Evolutionary conservation across 37 sponge, comb jelly and placozoan species (phyloP).

Genomic region (Petrosia ficiformis): DNA sequence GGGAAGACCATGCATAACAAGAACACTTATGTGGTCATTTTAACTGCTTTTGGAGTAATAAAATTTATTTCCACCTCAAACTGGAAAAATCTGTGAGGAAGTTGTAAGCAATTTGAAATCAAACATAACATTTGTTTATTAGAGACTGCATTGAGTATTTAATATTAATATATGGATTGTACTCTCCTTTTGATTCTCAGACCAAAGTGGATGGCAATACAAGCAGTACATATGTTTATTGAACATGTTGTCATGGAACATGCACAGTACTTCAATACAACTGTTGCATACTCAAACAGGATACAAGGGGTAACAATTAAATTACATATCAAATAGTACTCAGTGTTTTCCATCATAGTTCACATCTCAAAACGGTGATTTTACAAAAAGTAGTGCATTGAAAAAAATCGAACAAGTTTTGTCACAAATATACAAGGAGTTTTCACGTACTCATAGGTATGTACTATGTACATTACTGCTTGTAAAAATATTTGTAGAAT

Average conservation of each 20-base stretch:
- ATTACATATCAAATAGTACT: too few species aligned
- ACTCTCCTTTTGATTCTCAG: too few species aligned
- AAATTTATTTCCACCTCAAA: too few species aligned
- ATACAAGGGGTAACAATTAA: not conserved
- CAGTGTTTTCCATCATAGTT: not conserved
- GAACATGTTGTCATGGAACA: constrained; percentile 5
- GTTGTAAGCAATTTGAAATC: too few species aligned
- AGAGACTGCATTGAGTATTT: not conserved
- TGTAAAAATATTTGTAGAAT: too few species aligned
- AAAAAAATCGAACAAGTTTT: not conserved
- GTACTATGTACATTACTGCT: too few species aligned
- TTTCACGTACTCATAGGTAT: not conserved
- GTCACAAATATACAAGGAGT: not conserved
- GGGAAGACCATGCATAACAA: too few species aligned
- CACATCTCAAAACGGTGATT: not conserved
- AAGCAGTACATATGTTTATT: not conserved
- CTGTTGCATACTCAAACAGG: not conserved
- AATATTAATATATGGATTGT: too few species aligned
- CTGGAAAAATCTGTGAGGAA: too few species aligned
- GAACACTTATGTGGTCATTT: too few species aligned
- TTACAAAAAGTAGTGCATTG: not conserved
- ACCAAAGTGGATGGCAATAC: not conserved
- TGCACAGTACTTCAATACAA: not conserved
- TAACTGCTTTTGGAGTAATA: too few species aligned
- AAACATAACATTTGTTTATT: not conserved